These are phyloP conservation scores for Turritopsis dohrnii DNA, from an alignment of 30 jellyfish, hydroid and myxozoan species.

Conservation along the genomic window DNA sequence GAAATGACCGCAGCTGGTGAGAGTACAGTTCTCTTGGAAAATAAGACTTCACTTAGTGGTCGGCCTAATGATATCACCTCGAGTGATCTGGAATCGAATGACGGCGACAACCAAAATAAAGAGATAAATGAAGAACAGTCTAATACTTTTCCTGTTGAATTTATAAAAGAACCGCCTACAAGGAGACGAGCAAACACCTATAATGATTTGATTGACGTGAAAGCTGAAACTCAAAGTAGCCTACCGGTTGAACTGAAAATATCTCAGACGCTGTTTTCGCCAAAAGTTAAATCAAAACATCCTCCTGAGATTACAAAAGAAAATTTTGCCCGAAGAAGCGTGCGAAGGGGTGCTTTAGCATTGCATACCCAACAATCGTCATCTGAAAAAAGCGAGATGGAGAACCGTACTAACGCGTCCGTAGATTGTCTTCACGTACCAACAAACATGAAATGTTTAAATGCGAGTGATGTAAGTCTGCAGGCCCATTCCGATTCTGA, in stretches of 20 bases:
- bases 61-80: neutral
- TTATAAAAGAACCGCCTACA: neutral
- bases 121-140: too few relatives aligned
- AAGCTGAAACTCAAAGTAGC: neutral
- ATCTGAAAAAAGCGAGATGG: neutral
- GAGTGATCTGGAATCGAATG: neutral
- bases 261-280: neutral
- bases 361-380: neutral
- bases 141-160: neutral
- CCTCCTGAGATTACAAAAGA: neutral
- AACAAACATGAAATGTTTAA: neutral
- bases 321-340: neutral
- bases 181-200: neutral
- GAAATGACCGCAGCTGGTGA: neutral
- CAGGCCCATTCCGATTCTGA: conserved; percentile 2
- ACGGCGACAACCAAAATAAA: neutral
- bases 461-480: neutral
- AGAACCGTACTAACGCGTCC: neutral
- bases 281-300: neutral
- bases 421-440: neutral
- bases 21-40: neutral
- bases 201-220: neutral
- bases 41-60: neutral
- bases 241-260: neutral
- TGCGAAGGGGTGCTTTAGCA: neutral